phyloP scores from a whole-genome alignment of 1,140 invertebrate genomes.

The Hylyphantes graminicola region DNA sequence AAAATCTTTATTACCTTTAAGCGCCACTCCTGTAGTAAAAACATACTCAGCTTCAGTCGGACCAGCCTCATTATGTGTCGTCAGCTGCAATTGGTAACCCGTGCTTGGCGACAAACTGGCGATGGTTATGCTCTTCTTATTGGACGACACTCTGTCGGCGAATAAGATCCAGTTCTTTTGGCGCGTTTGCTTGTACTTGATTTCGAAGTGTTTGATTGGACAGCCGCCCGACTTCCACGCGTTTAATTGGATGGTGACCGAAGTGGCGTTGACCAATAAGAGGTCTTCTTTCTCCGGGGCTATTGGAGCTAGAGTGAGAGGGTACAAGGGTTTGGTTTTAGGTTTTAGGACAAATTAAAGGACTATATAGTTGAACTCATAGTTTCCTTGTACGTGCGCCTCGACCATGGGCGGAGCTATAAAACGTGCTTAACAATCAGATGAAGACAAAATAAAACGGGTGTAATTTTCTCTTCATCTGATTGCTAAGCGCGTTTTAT shows the following conservation, averaged over 20 bases:
- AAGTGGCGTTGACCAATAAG: constrained; percentile 84
- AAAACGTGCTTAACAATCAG: too few species aligned
- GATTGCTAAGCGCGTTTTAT: too few species aligned
- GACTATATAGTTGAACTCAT: too few species aligned
- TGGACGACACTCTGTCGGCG: constrained; percentile 49
- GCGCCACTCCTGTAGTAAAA: constrained; percentile 73
- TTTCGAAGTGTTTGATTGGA: constrained; percentile 85
- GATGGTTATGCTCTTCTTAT: constrained; percentile 62
- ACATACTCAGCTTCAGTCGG: constrained; percentile 86
- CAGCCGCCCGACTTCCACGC: constrained; percentile 95
- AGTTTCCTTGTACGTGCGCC: too few species aligned
- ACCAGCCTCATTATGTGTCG: constrained; percentile 92
- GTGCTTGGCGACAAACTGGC: constrained; percentile 81
- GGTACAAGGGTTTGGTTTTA: neutral
- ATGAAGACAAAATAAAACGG: too few species aligned
- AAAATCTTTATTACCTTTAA: constrained; percentile 72
- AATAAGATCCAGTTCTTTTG: constrained; percentile 54
- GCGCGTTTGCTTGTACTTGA: constrained; percentile 49
- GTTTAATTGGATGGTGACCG: constrained; percentile 88
- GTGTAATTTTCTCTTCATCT: too few species aligned
- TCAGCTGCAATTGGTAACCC: constrained; percentile 85
- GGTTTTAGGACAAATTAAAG: too few species aligned
- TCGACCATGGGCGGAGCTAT: too few species aligned
- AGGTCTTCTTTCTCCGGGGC: constrained; percentile 61
- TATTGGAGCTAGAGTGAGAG: constrained; percentile 54